These are phyloP conservation scores for Eristalinus sepulchralis DNA, from an alignment of 2,888 invertebrate species.

Conservation along the genomic window DNA sequence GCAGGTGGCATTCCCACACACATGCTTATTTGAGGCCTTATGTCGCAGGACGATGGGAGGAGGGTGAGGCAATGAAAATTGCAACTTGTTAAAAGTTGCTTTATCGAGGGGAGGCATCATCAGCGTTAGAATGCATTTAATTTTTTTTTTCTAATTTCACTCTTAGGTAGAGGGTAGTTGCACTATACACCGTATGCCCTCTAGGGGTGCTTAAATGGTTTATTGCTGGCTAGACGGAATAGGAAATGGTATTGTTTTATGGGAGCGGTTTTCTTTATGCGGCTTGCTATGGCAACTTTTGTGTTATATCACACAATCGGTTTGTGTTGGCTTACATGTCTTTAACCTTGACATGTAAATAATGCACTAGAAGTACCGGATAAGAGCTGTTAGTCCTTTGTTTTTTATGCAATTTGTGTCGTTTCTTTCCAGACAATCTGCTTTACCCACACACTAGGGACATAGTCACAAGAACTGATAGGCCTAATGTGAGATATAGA, in stretches of 20 bases:
- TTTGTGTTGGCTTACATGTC: slow-evolving; percentile 36
- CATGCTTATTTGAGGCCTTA: background rate
- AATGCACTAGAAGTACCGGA: slow-evolving; percentile 26
- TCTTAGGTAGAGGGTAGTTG: background rate
- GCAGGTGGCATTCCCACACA: slow-evolving; percentile 22
- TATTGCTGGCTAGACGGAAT: slow-evolving; percentile 66
- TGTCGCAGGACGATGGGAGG: background rate
- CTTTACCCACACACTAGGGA: slow-evolving; percentile 56
- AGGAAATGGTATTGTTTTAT: slow-evolving; percentile 34
- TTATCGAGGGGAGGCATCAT: slow-evolving; percentile 57
- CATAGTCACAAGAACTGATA: slow-evolving; percentile 22
- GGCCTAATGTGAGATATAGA: slow-evolving; percentile 59
- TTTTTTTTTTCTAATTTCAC: slow-evolving; percentile 19
- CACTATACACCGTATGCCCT: background rate
- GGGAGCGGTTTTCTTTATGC: slow-evolving; percentile 40
- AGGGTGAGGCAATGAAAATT: slow-evolving; percentile 38
- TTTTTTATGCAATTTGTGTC: slow-evolving; percentile 9
- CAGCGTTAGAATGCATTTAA: slow-evolving; percentile 31
- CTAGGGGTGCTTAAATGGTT: slow-evolving; percentile 21
- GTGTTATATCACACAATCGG: slow-evolving; percentile 16
- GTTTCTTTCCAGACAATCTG: slow-evolving; percentile 63
- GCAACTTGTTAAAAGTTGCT: slow-evolving; percentile 38
- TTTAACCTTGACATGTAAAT: slow-evolving; percentile 63
- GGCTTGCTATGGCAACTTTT: slow-evolving; percentile 50
- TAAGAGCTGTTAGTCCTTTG: slow-evolving; percentile 2